Conservation (phyloP, 53 echinoderm and acorn worm genomes). For the Echinometra lucunter region DNA sequence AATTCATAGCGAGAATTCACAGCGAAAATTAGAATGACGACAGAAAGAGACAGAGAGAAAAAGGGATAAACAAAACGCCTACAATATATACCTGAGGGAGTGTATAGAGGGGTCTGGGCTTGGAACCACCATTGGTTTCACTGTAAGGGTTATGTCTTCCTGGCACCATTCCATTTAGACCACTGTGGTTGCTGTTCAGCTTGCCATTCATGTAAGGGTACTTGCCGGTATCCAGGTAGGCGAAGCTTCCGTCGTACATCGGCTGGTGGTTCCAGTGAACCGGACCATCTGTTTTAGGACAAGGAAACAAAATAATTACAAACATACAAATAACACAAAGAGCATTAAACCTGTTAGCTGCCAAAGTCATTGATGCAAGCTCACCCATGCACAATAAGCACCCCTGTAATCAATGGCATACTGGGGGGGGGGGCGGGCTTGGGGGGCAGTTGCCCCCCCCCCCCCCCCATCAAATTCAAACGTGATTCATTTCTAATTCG, state of each 20-base stretch:
- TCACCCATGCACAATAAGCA: too few species aligned
- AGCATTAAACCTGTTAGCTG: too few species aligned
- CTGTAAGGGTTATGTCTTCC: constrained; percentile 69
- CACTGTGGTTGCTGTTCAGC: constrained; percentile 69
- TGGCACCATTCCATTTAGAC: constrained; percentile 60
- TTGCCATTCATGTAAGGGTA: constrained; percentile 80
- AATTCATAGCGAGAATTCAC: too few species aligned
- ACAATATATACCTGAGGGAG: constrained; percentile 84
- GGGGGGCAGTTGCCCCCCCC: too few species aligned
- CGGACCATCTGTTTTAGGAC: background rate
- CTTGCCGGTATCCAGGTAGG: constrained; percentile 65
- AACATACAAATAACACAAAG: too few species aligned
- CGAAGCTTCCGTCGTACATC: constrained; percentile 67
- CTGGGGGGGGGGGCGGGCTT: too few species aligned
- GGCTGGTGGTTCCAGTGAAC: constrained; percentile 67
- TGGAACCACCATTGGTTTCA: constrained; percentile 72
- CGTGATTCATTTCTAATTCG: too few species aligned
- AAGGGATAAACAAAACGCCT: background rate
- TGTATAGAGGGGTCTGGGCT: constrained; percentile 89
- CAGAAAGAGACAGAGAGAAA: too few species aligned
- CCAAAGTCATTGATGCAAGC: too few species aligned
- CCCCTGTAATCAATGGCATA: too few species aligned
- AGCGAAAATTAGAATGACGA: too few species aligned
- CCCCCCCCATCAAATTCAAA: too few species aligned
- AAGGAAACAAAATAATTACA: background rate